phyloP scores from a whole-genome alignment of 2,888 invertebrate species.

The Pogonocherus hispidulus region DNA sequence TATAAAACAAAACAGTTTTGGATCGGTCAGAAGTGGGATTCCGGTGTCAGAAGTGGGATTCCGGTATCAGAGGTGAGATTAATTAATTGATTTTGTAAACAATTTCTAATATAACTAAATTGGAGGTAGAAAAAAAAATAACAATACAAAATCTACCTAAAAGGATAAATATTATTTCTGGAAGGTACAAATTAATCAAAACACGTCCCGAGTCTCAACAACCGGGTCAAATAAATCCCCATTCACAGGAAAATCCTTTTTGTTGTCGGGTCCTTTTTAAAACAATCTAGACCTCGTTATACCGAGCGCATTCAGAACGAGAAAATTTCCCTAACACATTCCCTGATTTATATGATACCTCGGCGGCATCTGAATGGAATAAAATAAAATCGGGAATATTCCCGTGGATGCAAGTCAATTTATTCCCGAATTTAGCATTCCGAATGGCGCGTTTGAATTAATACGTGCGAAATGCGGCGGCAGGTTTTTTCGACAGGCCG shows the following conservation, averaged over 20 bases:
- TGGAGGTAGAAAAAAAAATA: no score
- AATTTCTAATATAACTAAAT: no score
- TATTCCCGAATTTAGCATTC: constrained; percentile 65
- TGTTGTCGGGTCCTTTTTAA: constrained; percentile 37
- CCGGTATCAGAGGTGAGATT: no score
- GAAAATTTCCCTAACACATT: constrained; percentile 52
- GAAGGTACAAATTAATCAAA: no score
- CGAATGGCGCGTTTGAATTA: constrained; percentile 65
- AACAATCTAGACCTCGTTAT: constrained; percentile 40
- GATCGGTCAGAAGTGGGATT: no score
- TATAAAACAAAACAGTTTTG: no score
- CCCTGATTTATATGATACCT: constrained; percentile 57
- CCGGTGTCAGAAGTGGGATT: no score
- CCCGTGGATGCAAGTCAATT: constrained; percentile 60
- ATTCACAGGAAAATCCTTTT: constrained; percentile 9
- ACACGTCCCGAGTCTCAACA: no score
- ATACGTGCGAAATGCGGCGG: constrained; percentile 66
- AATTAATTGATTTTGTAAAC: no score
- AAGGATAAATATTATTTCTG: no score
- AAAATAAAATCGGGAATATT: constrained; percentile 57
- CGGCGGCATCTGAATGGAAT: constrained; percentile 55
- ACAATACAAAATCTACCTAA: no score
- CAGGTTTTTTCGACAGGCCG: constrained; percentile 66
- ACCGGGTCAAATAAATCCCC: constrained; percentile 5
- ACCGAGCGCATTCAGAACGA: constrained; percentile 35